These are phyloP conservation scores for Cydia pomonella DNA, from an alignment of 1,140 invertebrate genomes.

Conservation along the genomic window DNA sequence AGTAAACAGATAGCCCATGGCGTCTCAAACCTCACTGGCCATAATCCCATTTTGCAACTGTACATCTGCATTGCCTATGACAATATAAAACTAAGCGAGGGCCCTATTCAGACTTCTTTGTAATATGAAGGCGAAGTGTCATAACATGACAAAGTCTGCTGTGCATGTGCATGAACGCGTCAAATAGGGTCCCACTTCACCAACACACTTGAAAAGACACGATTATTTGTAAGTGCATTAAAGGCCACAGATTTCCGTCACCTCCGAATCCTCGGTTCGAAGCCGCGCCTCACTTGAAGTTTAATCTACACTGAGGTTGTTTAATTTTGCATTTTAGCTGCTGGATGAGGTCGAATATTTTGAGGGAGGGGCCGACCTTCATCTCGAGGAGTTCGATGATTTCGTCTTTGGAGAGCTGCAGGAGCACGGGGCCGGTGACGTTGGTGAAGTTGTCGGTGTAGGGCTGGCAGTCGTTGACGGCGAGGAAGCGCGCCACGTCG, in stretches of 20 bases:
- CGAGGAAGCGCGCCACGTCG: constrained; percentile 93
- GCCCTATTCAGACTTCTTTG: neutral
- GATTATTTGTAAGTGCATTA: constrained; percentile 32
- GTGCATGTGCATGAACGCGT: no score
- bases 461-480: constrained; percentile 93
- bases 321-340: constrained; percentile 92
- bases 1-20: no score
- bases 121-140: neutral
- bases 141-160: neutral
- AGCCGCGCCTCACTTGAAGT: constrained; percentile 34
- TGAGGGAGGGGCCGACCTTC: constrained; percentile 96
- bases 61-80: neutral
- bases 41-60: neutral
- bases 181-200: neutral
- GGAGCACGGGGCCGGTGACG: constrained; percentile 90
- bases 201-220: constrained; percentile 23
- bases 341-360: constrained; percentile 95
- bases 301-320: constrained; percentile 86
- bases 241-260: constrained; percentile 18
- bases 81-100: neutral
- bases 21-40: neutral
- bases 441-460: constrained; percentile 93
- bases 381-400: constrained; percentile 94
- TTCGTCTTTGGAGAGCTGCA: constrained; percentile 92
- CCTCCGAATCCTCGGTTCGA: constrained; percentile 8